Evolutionary conservation across 2,113 vertebrate species (phyloP).

Genomic region (Ptilorrhoa leucosticta): DNA sequence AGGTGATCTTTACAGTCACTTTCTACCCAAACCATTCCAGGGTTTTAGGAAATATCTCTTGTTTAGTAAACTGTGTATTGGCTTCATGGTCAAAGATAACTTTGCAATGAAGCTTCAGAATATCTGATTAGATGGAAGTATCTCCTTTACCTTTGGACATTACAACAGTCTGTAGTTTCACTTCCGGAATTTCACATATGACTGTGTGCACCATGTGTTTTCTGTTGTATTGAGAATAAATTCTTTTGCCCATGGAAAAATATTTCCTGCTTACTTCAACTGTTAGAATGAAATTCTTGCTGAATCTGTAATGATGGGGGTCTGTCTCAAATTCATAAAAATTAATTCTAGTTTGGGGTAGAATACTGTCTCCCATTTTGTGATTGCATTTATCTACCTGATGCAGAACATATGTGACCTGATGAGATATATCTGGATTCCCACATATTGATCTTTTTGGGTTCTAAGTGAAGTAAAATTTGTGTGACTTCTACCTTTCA

Average conservation of each 20-base stretch:
- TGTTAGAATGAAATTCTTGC: not conserved
- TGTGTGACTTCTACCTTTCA: not conserved
- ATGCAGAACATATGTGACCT: not conserved
- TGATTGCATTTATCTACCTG: not conserved
- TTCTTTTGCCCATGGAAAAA: slow-evolving; percentile 50
- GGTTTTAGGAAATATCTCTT: not conserved
- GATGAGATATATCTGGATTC: not conserved
- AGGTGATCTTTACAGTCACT: not conserved
- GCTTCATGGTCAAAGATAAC: not conserved
- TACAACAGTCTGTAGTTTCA: not conserved
- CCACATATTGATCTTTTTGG: not conserved
- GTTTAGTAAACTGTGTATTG: not conserved
- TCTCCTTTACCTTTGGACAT: slow-evolving; percentile 8
- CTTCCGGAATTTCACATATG: slow-evolving; percentile 11
- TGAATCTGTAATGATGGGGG: not conserved
- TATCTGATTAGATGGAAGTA: not conserved
- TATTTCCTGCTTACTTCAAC: slow-evolving; percentile 56
- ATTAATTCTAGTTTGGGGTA: not conserved
- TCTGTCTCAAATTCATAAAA: not conserved
- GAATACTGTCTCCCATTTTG: not conserved
- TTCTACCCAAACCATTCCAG: not conserved
- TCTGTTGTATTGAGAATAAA: slow-evolving; percentile 30
- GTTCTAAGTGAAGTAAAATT: not conserved
- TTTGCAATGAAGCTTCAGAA: not conserved
- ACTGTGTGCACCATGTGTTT: slow-evolving; percentile 24